Evolutionary conservation across 2,797 vertebrate species (phyloP).

Genomic region (Enteromius treurensis): DNA sequence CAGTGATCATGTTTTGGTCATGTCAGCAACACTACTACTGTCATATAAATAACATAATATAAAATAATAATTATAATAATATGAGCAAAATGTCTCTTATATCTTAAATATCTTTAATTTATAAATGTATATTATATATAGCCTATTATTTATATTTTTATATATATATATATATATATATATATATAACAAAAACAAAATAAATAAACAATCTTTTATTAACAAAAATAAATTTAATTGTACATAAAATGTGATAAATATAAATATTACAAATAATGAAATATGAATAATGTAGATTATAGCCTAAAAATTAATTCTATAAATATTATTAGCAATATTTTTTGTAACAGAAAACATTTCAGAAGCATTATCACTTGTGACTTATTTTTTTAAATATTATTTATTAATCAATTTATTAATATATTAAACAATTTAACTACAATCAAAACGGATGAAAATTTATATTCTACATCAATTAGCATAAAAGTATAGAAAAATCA

Average conservation of each 20-base stretch:
- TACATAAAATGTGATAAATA: neutral
- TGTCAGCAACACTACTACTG: neutral
- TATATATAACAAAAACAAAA: too few relatives aligned
- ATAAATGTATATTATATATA: too few relatives aligned
- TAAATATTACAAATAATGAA: neutral
- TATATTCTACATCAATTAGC: too few relatives aligned
- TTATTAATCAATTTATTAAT: too few relatives aligned
- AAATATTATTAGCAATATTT: neutral
- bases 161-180: too few relatives aligned
- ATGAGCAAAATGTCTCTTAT: neutral
- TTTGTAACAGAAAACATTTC: neutral
- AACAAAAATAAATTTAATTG: neutral
- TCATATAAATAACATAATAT: neutral
- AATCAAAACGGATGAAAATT: too few relatives aligned
- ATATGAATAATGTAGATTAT: neutral
- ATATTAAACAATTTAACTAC: too few relatives aligned
- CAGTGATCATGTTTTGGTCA: neutral
- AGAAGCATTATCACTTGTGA: neutral
- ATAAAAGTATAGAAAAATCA: too few relatives aligned
- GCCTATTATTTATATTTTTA: too few relatives aligned
- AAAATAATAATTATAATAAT: neutral
- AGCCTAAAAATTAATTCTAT: neutral
- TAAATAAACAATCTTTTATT: too few relatives aligned
- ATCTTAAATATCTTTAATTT: neutral
- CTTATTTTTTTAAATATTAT: too few relatives aligned